These are phyloP conservation scores for Chunga burmeisteri DNA, from an alignment of 2,113 vertebrate species.

Conservation along the genomic window DNA sequence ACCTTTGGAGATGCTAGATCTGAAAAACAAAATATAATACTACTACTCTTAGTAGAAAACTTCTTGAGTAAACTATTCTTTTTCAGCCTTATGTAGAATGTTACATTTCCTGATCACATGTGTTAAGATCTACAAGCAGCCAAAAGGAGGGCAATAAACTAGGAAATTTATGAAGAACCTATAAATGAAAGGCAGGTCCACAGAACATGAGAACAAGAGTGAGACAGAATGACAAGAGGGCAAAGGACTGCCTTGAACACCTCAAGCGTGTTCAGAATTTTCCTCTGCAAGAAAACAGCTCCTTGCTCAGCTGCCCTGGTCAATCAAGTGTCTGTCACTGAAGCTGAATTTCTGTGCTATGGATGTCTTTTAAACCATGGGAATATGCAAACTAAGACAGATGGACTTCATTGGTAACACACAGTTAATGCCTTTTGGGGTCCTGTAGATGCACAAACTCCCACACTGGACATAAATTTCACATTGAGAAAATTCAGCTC, in stretches of 20 bases:
- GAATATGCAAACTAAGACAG: background rate
- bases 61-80: background rate
- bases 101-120: background rate
- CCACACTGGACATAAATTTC: background rate
- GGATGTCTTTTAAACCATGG: background rate
- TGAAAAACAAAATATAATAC: background rate
- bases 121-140: background rate
- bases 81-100: background rate
- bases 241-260: background rate
- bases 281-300: background rate
- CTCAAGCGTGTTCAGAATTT: background rate
- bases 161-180: background rate
- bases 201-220: background rate
- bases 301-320: background rate
- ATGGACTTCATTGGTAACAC: background rate
- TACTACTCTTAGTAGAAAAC: background rate
- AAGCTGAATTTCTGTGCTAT: background rate
- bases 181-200: background rate
- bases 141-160: background rate
- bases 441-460: background rate
- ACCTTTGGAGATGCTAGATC: background rate
- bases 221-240: background rate
- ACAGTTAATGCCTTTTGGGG: background rate
- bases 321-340: background rate
- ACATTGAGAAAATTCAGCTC: background rate